A percentile compares a stretch with the other conserved stretches of the same genome.
Evolutionary conservation across 2,797 vertebrate species (phyloP).

Genomic region (Knipowitschia caucasica): DNA sequence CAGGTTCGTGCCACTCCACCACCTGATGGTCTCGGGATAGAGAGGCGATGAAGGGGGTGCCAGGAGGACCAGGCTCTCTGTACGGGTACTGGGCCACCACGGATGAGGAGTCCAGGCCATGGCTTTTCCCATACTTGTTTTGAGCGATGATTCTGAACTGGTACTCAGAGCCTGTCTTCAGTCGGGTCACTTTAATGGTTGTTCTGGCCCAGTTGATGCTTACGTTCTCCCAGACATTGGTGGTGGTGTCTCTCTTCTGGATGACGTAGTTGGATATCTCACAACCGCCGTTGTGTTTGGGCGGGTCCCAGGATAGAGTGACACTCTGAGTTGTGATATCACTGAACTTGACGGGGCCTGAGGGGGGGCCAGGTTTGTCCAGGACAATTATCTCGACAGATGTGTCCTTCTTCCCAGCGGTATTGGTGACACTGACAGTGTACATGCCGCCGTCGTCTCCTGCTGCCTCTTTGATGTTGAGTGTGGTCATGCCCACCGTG

Average conservation of each 20-base stretch:
- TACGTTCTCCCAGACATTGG: conserved; percentile 90
- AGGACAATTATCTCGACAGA: conserved; percentile 90
- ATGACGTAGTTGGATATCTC: conserved; percentile 96
- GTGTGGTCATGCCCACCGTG: conserved; percentile 77
- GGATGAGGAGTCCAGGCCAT: conserved; percentile 86
- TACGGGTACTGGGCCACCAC: conserved; percentile 95
- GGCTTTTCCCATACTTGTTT: conserved; percentile 95
- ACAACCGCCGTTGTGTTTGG: conserved; percentile 89
- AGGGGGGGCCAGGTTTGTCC: conserved; percentile 95
- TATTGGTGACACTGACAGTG: conserved; percentile 85
- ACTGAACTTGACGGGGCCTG: conserved; percentile 92
- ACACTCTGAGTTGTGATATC: conserved; percentile 94
- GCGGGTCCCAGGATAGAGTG: conserved; percentile 92
- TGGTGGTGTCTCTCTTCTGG: conserved; percentile 94
- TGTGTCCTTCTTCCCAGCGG: conserved; percentile 88
- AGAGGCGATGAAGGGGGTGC: conserved; percentile 88
- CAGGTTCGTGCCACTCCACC: conserved; percentile 94
- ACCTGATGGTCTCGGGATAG: conserved; percentile 91
- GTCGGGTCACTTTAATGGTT: conserved; percentile 85
- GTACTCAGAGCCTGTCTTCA: conserved; percentile 96
- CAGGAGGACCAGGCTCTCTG: conserved; percentile 95
- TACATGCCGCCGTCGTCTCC: conserved; percentile 94
- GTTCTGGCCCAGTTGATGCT: conserved; percentile 89
- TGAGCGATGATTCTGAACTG: conserved; percentile 98
- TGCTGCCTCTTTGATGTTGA: conserved; percentile 91